Evolutionary conservation across 2,113 vertebrate genomes (phyloP).

Genomic region (Bujurquina vittata): DNA sequence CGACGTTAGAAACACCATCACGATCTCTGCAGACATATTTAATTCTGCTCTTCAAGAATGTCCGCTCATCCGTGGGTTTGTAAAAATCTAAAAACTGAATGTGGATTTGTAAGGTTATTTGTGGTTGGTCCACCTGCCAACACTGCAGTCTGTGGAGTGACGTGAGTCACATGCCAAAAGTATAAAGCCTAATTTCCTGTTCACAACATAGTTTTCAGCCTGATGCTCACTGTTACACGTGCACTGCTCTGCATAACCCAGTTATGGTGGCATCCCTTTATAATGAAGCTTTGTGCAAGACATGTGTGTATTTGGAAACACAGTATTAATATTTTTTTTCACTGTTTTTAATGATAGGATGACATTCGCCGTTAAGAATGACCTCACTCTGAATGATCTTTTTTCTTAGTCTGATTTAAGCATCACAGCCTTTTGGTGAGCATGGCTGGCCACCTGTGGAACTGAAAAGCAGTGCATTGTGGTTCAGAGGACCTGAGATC

Average conservation of each 20-base stretch:
- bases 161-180: no score
- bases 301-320: neutral
- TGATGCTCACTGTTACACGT: no score
- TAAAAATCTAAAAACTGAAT: neutral
- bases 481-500: neutral
- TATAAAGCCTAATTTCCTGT: no score
- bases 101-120: neutral
- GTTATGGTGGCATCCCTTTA: neutral
- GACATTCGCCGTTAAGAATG: neutral
- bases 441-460: neutral
- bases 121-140: neutral
- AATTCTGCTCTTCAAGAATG: neutral
- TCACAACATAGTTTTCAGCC: no score
- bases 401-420: neutral
- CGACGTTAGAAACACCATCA: no score
- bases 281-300: no score
- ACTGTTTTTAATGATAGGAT: neutral
- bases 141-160: neutral
- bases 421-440: no score
- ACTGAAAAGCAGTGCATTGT: neutral
- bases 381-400: neutral
- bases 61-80: neutral
- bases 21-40: neutral
- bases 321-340: neutral
- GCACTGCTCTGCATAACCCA: no score